Base-by-base conservation (phyloP, 2,888 invertebrate species). In the Sminthurinus aureus region DNA sequence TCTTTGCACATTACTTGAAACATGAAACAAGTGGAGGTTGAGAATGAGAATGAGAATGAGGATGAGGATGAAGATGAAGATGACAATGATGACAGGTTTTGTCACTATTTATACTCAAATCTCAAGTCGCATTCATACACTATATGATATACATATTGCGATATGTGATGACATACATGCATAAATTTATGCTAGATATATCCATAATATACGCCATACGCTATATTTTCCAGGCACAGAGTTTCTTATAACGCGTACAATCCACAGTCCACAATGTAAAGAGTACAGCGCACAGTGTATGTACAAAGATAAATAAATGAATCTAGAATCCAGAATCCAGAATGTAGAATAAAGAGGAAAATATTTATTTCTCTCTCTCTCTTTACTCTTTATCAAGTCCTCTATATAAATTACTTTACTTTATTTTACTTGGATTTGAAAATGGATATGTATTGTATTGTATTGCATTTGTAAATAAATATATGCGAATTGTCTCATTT, bases 61-160 rank as follows among this genome's bases (percentile, higher is more conserved):
- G 71, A 80, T 18, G 64, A 79, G 67, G 26, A 15, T 66, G 20
- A 80, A 0, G 15, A 64, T 64, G 64, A 64, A 64, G 64, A 78
- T 51, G 80, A 52, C 52, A 73, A 80, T 80, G 73, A 71, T 52
- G 71, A 80, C 80, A 80, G 80, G 58, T 58, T 76, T 80, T 80
- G 67, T 71, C 73, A 50, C 80, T 78, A 66, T 2, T 0, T 24
- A 51, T 12, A 75, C 12, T 73, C 22, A 73, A 6, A 52, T 52
- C 52, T 71, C 71, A 9, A 6, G 6, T 22, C 71, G 4, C n/a
- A 12, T 13, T 71, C 22, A 8, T 24, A 3, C 22, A 9, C 71
- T 66, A n/a, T n/a, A n/a, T n/a, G n/a, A n/a, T n/a, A n/a, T n/a
- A n/a, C n/a, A n/a, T n/a, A n/a, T n/a, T n/a, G n/a, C n/a, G n/a